Conservation (phyloP, 2,888 invertebrate species). For the Taphrorychus bicolor region DNA sequence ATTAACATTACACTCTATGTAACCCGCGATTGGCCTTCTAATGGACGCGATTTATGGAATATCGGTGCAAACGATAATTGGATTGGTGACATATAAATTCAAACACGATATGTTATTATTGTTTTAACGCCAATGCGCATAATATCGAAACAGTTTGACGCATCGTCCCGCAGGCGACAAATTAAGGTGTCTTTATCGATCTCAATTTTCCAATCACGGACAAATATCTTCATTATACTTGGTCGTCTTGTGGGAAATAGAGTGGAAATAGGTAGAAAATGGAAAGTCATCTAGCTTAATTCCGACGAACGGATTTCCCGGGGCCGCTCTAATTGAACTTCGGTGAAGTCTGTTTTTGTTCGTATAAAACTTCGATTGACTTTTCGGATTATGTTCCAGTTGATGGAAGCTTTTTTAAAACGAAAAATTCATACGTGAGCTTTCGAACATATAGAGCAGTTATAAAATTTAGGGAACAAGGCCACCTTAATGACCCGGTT, state of each 20-base stretch:
- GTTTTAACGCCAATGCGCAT: constrained; percentile 9
- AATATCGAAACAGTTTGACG: not conserved
- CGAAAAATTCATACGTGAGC: not conserved
- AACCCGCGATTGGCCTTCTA: constrained; percentile 20
- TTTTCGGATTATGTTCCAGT: constrained; percentile 12
- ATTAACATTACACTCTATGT: constrained; percentile 4
- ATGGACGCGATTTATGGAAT: constrained; percentile 21
- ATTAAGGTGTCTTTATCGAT: constrained; percentile 16
- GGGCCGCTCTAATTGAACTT: constrained; percentile 45
- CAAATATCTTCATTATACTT: constrained; percentile 38
- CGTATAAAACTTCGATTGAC: constrained; percentile 47
- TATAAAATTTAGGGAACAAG: constrained; percentile 7
- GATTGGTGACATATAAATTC: constrained; percentile 23
- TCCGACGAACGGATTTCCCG: constrained; percentile 42
- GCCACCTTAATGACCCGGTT: not conserved
- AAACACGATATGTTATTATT: not conserved
- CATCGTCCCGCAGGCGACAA: not conserved
- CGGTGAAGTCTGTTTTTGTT: constrained; percentile 44
- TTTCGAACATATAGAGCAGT: constrained; percentile 3
- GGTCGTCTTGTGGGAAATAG: constrained; percentile 22
- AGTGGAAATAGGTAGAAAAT: constrained; percentile 42
- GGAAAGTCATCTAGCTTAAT: constrained; percentile 46
- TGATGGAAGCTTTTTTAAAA: not conserved
- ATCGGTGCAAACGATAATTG: constrained; percentile 22
- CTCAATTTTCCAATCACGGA: constrained; percentile 11